phyloP scores from a whole-genome alignment of 2,797 vertebrate genomes.

The Lepilemur septentrionalis region DNA sequence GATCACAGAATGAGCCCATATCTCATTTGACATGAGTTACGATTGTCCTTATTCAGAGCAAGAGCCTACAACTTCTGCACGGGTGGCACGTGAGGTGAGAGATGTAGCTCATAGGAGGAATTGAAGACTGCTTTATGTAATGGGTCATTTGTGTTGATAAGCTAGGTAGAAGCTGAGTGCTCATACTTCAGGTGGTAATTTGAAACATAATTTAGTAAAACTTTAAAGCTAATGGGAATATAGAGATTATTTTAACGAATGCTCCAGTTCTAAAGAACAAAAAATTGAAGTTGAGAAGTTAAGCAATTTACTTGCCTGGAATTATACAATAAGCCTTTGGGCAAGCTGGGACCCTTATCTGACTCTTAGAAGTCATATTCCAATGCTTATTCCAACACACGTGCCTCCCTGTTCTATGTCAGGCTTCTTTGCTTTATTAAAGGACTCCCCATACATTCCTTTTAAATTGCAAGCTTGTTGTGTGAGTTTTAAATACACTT shows the following conservation, averaged over 20 bases:
- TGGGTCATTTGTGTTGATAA: neutral
- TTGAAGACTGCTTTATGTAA: neutral
- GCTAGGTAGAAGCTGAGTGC: neutral
- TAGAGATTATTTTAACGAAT: neutral
- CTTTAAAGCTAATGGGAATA: neutral
- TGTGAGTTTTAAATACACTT: slow-evolving; percentile 42
- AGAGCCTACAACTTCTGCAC: neutral
- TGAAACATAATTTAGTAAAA: neutral
- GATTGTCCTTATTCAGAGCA: neutral
- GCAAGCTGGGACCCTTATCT: neutral
- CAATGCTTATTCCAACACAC: neutral
- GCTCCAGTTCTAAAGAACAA: neutral
- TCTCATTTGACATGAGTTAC: neutral
- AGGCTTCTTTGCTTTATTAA: neutral
- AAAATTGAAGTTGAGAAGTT: neutral
- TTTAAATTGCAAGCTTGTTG: slow-evolving; percentile 5
- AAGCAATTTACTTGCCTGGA: neutral
- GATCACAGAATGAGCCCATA: neutral
- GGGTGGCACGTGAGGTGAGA: neutral
- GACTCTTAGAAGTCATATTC: neutral
- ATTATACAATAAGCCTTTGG: neutral
- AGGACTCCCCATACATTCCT: neutral
- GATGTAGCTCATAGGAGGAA: neutral
- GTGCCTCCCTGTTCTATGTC: neutral
- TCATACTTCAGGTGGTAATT: neutral